These are phyloP conservation scores for Creontiades dilutus DNA, from an alignment of 2,888 invertebrate species.

Conservation along the genomic window DNA sequence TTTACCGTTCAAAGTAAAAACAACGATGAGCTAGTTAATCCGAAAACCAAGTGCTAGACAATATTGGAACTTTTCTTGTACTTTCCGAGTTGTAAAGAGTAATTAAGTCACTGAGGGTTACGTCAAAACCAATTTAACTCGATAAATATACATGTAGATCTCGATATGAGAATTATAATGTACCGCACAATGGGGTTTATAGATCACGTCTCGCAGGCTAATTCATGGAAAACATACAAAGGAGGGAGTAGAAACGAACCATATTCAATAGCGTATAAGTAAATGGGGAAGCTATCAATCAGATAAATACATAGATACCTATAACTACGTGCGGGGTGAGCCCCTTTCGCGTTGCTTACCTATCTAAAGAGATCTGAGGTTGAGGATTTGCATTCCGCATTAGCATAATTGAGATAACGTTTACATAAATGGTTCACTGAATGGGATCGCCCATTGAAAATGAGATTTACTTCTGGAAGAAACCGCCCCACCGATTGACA, in stretches of 20 bases:
- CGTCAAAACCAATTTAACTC: no score
- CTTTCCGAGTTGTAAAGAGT: no score
- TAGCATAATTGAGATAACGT: constrained; percentile 59
- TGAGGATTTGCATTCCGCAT: constrained; percentile 44
- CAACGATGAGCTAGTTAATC: no score
- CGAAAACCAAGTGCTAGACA: no score
- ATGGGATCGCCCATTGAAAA: constrained; percentile 50
- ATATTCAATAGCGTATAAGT: background rate
- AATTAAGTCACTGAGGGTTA: no score
- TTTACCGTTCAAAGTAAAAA: no score
- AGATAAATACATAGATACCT: background rate
- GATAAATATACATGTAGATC: no score
- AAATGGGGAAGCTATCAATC: constrained; percentile 50
- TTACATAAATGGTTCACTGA: constrained; percentile 56
- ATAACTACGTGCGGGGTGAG: constrained; percentile 8
- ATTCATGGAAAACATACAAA: background rate
- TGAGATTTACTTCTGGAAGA: background rate
- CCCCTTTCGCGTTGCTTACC: background rate
- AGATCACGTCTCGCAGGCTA: no score
- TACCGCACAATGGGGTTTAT: no score
- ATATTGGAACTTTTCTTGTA: no score
- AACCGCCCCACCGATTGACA: constrained; percentile 17
- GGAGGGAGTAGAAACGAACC: background rate
- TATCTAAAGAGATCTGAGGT: constrained; percentile 52
- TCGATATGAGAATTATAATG: no score